Percentiles rank a stretch among this genome's conserved stretches.
Conservation (phyloP, 1,140 invertebrate genomes). For the Schlechtendalia chinensis region DNA sequence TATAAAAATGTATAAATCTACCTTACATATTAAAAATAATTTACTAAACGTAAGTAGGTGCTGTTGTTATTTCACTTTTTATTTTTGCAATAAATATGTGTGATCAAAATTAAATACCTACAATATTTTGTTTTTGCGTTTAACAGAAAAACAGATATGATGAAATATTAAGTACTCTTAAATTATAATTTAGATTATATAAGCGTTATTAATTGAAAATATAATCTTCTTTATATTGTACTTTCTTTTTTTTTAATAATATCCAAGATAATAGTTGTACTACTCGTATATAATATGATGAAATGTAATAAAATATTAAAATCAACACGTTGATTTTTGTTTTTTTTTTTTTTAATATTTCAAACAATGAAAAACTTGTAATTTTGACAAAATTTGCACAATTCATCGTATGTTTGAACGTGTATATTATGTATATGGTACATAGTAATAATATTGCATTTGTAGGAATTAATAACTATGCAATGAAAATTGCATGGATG, state of each 20-base stretch:
- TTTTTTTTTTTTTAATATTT: no score
- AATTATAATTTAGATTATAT: slow-evolving; percentile 3
- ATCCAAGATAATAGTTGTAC: not conserved
- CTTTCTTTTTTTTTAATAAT: slow-evolving; percentile 2
- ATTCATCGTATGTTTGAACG: no score
- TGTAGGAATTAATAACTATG: no score
- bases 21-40: no score
- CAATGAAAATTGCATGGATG: no score
- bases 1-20: no score
- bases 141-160: slow-evolving; percentile 1
- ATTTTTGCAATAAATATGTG: not conserved
- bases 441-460: no score
- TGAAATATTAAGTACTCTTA: slow-evolving; percentile 2
- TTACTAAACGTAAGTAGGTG: no score
- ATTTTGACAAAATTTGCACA: no score
- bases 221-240: not conserved
- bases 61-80: not conserved
- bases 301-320: not conserved
- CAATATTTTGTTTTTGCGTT: not conserved
- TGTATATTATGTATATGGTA: no score
- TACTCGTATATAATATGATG: not conserved
- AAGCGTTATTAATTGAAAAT: not conserved
- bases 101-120: not conserved
- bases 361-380: no score
- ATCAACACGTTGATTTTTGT: no score